These are phyloP conservation scores for Eugnorisma glareosa DNA, from an alignment of 2,888 invertebrate species.

Conservation along the genomic window DNA sequence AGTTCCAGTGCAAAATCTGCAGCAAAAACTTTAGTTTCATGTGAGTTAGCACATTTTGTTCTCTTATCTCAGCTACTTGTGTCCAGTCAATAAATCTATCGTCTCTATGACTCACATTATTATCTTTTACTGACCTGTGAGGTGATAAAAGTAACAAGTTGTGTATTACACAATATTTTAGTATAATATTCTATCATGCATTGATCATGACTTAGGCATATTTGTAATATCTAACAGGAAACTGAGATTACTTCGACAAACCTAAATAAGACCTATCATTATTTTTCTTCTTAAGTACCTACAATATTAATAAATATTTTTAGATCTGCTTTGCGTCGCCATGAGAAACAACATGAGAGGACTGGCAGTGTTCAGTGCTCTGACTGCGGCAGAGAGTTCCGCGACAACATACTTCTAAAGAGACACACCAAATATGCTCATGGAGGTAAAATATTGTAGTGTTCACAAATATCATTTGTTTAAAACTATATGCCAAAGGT, in stretches of 20 bases:
- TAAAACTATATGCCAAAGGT: not conserved
- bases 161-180: constrained; percentile 10
- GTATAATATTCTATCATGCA: not conserved
- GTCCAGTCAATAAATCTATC: constrained; percentile 25
- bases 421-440: constrained; percentile 87
- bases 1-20: constrained; percentile 84
- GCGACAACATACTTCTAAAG: constrained; percentile 82
- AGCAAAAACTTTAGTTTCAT: constrained; percentile 86
- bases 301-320: constrained; percentile 34
- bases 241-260: not conserved
- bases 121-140: constrained; percentile 23
- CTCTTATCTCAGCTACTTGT: constrained; percentile 30
- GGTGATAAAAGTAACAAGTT: constrained; percentile 19
- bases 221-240: not conserved
- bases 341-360: constrained; percentile 86
- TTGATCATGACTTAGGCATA: not conserved
- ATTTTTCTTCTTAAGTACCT: not conserved
- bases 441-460: constrained; percentile 76
- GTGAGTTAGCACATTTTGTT: constrained; percentile 75
- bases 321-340: constrained; percentile 85
- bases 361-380: constrained; percentile 79
- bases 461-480: not conserved
- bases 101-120: constrained; percentile 18
- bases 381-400: constrained; percentile 80
- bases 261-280: not conserved